These are phyloP conservation scores for Lepetodrilus schrolli DNA, from an alignment of 2,888 invertebrate species.

Conservation along the genomic window DNA sequence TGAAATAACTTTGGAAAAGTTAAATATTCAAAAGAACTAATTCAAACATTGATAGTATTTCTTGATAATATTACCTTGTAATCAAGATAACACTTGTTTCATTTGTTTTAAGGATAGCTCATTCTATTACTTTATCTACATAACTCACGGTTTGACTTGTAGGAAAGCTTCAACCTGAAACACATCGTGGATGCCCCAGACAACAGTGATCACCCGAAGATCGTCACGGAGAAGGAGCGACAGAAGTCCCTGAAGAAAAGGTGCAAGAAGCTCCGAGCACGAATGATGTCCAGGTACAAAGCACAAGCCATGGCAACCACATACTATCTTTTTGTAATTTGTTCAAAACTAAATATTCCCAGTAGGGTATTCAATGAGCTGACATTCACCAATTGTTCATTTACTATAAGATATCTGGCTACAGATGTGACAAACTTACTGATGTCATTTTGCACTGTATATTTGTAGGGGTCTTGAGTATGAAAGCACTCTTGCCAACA, in stretches of 20 bases:
- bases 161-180: constrained; percentile 77
- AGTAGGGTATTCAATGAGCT: background rate
- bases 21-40: too few species aligned
- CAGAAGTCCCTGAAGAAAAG: constrained; percentile 88
- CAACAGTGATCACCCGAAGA: constrained; percentile 80
- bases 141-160: constrained; percentile 13
- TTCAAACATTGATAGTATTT: too few species aligned
- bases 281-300: constrained; percentile 72
- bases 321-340: background rate
- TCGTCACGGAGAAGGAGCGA: constrained; percentile 81
- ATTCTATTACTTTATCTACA: too few species aligned
- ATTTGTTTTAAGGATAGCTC: too few species aligned
- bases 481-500: constrained; percentile 76
- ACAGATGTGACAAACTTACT: too few species aligned
- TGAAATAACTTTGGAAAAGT: too few species aligned
- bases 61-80: too few species aligned
- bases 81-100: too few species aligned
- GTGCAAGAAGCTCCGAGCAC: constrained; percentile 89
- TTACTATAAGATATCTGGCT: too few species aligned
- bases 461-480: constrained; percentile 79
- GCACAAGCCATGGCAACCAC: background rate
- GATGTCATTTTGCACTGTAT: constrained; percentile 7
- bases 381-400: too few species aligned
- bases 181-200: constrained; percentile 81
- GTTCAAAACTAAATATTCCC: background rate